Conservation (phyloP, 2,113 vertebrate genomes). For the Gyps fulvus region DNA sequence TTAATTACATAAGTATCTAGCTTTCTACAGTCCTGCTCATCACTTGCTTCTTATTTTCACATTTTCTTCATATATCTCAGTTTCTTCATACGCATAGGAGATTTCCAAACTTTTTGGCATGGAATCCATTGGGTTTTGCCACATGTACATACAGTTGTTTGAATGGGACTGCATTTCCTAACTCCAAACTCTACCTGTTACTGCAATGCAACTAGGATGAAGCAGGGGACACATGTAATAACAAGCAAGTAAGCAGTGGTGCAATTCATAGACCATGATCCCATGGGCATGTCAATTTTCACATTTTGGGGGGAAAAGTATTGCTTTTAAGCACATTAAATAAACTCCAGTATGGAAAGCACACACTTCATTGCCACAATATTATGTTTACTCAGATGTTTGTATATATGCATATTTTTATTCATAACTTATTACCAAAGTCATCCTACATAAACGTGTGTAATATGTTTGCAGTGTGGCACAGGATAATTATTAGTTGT, state of each 20-base stretch:
- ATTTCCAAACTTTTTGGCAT: neutral
- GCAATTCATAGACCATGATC: neutral
- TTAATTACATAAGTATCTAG: fast-evolving
- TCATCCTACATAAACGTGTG: neutral
- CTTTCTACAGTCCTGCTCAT: neutral
- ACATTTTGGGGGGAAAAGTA: neutral
- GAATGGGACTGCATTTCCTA: neutral
- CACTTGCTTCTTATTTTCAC: neutral
- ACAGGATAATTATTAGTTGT: conserved; percentile 50
- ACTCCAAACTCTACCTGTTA: neutral
- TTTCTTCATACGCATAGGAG: neutral
- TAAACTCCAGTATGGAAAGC: neutral
- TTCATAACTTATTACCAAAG: conserved; percentile 29
- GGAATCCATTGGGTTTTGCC: fast-evolving
- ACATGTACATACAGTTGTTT: neutral
- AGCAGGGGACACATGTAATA: neutral
- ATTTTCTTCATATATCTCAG: neutral
- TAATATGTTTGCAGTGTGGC: neutral
- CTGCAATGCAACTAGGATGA: neutral
- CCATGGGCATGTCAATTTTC: fast-evolving
- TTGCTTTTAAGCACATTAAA: neutral
- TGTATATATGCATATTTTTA: conserved; percentile 13
- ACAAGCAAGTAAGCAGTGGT: neutral
- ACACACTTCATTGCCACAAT: neutral
- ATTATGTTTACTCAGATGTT: conserved; percentile 1